Evolutionary conservation across 2,113 vertebrate genomes (phyloP).

Genomic region (Cervus canadensis): DNA sequence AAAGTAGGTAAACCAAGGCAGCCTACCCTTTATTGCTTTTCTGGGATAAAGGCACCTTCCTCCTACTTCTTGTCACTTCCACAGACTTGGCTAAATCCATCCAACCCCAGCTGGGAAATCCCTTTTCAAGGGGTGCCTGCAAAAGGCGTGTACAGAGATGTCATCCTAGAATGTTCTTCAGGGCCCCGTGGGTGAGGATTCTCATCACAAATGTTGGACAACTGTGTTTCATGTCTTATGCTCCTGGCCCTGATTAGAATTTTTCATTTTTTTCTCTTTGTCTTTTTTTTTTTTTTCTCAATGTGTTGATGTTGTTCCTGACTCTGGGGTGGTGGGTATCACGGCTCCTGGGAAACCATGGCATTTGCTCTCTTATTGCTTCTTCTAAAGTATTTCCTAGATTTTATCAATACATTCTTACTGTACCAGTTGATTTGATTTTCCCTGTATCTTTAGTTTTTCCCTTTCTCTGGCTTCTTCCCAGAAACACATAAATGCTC

Average conservation of each 20-base stretch:
- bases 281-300: background rate
- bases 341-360: background rate
- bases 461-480: background rate
- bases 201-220: background rate
- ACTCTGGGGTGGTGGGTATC: background rate
- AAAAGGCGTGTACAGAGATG: background rate
- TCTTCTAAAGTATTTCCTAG: background rate
- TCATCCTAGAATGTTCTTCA: background rate
- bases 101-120: background rate
- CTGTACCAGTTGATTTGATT: background rate
- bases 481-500: background rate
- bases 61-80: background rate
- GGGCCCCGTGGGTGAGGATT: background rate
- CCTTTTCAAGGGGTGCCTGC: background rate
- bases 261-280: background rate
- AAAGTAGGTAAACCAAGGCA: background rate
- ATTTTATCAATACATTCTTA: background rate
- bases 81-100: background rate
- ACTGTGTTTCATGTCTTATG: background rate
- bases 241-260: background rate
- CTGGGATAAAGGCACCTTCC: background rate
- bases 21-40: background rate
- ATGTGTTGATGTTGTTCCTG: background rate
- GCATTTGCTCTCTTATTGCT: background rate
- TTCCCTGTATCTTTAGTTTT: background rate